Evolutionary conservation across 2,888 invertebrate genomes (phyloP).

Genomic region (Phalera bucephala): DNA sequence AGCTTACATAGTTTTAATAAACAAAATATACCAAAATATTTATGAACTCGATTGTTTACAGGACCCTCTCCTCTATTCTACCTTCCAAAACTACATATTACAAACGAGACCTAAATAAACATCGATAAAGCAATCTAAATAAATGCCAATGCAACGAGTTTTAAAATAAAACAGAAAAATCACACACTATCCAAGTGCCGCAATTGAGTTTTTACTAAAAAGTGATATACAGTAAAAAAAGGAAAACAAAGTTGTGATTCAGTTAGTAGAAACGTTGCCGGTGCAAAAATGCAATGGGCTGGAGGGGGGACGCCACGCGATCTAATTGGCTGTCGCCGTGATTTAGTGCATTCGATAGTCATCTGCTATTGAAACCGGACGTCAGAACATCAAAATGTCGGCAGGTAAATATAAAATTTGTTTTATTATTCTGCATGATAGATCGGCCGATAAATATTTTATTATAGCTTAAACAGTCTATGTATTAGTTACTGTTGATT

Average conservation of each 20-base stretch:
- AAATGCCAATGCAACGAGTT: too few species aligned
- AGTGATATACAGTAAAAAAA: constrained; percentile 27
- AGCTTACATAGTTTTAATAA: too few species aligned
- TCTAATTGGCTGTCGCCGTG: constrained; percentile 48
- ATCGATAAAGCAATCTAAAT: too few species aligned
- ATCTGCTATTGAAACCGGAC: constrained; percentile 45
- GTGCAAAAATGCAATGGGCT: constrained; percentile 70
- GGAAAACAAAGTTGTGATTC: constrained; percentile 49
- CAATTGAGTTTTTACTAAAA: constrained; percentile 14
- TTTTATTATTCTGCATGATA: not conserved
- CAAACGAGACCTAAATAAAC: too few species aligned
- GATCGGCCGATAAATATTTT: not conserved
- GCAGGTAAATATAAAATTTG: constrained; percentile 57
- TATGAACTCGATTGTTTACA: too few species aligned
- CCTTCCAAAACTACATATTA: too few species aligned
- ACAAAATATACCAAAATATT: too few species aligned
- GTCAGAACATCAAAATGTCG: constrained; percentile 59
- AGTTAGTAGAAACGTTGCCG: constrained; percentile 55
- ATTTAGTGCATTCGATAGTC: constrained; percentile 46
- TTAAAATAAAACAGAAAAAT: too few species aligned
- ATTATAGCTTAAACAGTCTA: not conserved
- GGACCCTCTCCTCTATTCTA: too few species aligned
- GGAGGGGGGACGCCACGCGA: constrained; percentile 55
- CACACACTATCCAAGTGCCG: constrained; percentile 5
- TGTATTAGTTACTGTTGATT: not conserved